These are phyloP conservation scores for Drosophila colorata DNA, from an alignment of 2,888 invertebrate genomes.

Conservation along the genomic window DNA sequence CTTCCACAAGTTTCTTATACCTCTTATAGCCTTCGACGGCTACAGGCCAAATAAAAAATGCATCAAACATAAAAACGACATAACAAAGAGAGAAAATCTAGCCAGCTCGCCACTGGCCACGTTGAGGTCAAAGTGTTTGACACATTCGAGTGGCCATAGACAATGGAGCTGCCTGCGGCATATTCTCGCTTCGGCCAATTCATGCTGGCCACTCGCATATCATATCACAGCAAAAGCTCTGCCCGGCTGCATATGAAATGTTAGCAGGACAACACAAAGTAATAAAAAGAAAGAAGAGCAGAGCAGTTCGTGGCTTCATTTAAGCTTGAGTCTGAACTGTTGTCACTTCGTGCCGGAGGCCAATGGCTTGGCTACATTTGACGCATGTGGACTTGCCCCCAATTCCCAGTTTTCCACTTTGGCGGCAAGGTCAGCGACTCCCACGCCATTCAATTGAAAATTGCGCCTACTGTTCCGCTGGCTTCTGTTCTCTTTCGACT, in stretches of 20 bases:
- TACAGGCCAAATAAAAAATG: neutral
- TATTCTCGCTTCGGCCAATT: constrained; percentile 1
- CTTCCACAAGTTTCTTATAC: neutral
- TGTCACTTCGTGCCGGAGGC: constrained; percentile 40
- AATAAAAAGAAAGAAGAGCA: neutral
- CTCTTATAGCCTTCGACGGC: neutral
- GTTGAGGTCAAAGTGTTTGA: constrained; percentile 50
- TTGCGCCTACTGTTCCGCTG: constrained; percentile 31
- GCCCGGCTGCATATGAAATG: constrained; percentile 35
- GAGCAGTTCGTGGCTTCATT: constrained; percentile 20
- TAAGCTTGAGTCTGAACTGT: constrained; percentile 28
- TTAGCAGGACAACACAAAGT: constrained; percentile 17
- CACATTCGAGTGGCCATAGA: constrained; percentile 38
- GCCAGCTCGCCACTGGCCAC: constrained; percentile 11
- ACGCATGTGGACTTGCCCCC: constrained; percentile 47
- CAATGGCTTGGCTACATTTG: constrained; percentile 38
- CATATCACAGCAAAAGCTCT: constrained; percentile 16
- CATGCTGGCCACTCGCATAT: constrained; percentile 10
- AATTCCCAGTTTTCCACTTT: constrained; percentile 45
- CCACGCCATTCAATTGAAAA: constrained; percentile 38
- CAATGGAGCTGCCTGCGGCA: constrained; percentile 44
- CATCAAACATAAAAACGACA: constrained; percentile 1
- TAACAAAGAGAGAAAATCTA: neutral
- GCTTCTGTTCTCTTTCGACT: constrained; percentile 18
- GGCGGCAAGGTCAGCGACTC: constrained; percentile 56